A percentile compares a stretch with the other conserved stretches of the same genome.
phyloP scores from a whole-genome alignment of 1,140 invertebrate species.

The Ceratina japonica region DNA sequence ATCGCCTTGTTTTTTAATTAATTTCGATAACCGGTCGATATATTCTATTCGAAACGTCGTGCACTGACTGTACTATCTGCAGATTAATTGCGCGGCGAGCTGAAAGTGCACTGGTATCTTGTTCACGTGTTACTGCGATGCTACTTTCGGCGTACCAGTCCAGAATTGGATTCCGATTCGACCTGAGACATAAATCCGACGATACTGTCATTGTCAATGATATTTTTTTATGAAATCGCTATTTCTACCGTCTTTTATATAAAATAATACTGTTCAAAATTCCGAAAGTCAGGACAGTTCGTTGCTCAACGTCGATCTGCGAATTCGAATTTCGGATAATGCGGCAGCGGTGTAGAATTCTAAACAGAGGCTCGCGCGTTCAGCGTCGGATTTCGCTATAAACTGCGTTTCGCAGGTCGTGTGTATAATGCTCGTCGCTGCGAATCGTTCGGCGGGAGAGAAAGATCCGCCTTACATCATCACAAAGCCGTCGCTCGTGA shows the following conservation, averaged over 20 bases:
- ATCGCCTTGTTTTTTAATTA: no score
- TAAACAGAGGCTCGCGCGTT: not conserved
- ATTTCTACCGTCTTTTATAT: no score
- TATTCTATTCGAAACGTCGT: not conserved
- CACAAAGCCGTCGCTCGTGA: conserved; percentile 18
- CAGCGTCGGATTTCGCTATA: conserved; percentile 26
- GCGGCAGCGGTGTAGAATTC: not conserved
- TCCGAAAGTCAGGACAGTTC: not conserved
- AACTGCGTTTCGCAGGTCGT: conserved; percentile 11
- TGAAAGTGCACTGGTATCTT: conserved; percentile 34
- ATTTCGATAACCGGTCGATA: no score
- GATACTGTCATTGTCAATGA: not conserved
- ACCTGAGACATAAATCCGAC: no score
- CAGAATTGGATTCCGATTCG: not conserved
- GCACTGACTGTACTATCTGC: not conserved
- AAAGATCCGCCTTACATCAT: conserved; percentile 31
- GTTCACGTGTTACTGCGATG: conserved; percentile 6
- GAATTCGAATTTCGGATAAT: conserved; percentile 22
- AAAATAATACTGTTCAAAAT: no score
- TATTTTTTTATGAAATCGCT: not conserved
- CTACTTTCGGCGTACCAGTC: not conserved
- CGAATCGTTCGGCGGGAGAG: not conserved
- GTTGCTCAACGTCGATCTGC: not conserved
- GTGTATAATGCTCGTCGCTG: not conserved
- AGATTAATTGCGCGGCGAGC: conserved; percentile 1